These are phyloP conservation scores for Lumbricus terrestris DNA, from an alignment of 2,888 invertebrate species.

Conservation along the genomic window DNA sequence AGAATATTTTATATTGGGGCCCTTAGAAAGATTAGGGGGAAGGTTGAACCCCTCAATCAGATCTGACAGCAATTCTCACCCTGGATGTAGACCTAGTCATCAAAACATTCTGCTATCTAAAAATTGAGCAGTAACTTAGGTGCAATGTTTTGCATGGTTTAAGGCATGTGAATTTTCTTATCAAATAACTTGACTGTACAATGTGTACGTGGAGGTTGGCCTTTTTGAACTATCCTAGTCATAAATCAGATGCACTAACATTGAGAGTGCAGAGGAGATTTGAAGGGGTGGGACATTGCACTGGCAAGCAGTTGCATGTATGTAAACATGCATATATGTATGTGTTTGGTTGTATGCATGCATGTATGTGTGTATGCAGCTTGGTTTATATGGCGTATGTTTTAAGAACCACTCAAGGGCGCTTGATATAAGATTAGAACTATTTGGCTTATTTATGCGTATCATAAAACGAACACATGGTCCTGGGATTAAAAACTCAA, in stretches of 20 bases:
- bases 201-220: background rate
- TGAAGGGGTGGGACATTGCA: background rate
- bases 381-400: too few relatives aligned
- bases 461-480: background rate
- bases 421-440: too few relatives aligned
- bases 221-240: background rate
- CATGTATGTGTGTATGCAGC: too few relatives aligned
- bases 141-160: background rate
- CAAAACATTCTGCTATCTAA: background rate
- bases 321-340: background rate
- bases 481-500: background rate
- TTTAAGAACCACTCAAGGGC: too few relatives aligned
- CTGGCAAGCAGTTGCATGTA: background rate
- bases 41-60: too few relatives aligned
- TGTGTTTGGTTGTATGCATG: too few relatives aligned
- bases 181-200: background rate
- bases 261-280: background rate
- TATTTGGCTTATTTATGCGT: background rate
- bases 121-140: background rate
- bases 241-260: background rate
- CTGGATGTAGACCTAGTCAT: too few relatives aligned
- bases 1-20: too few relatives aligned
- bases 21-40: too few relatives aligned
- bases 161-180: background rate
- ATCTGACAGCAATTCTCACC: too few relatives aligned